A percentile compares a stretch with the other conserved stretches of the same genome.
phyloP scores from a whole-genome alignment of 2,797 vertebrate species.

The Melanotaenia trifasciata region DNA sequence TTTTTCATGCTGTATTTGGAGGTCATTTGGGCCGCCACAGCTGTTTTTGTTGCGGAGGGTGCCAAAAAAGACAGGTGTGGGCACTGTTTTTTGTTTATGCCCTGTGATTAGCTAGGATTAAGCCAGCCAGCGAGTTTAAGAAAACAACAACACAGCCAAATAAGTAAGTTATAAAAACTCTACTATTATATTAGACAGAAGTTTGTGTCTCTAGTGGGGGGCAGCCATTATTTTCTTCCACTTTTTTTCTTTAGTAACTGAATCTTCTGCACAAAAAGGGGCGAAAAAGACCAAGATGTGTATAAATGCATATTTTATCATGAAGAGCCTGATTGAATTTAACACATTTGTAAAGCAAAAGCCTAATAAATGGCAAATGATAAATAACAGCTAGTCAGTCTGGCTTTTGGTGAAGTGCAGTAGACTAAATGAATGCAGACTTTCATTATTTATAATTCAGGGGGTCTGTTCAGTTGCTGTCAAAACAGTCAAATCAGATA shows the following conservation, averaged over 20 bases:
- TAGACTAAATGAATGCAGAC: slow-evolving; percentile 28
- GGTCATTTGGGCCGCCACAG: slow-evolving; percentile 17
- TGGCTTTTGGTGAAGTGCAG: slow-evolving; percentile 17
- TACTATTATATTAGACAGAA: slow-evolving; percentile 11
- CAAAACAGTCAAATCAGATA: slow-evolving; percentile 13
- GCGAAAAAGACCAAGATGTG: slow-evolving; percentile 8
- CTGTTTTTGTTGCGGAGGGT: slow-evolving; percentile 14
- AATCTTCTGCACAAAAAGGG: not conserved
- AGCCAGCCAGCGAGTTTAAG: slow-evolving; percentile 41
- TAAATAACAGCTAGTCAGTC: slow-evolving; percentile 27
- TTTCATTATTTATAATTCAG: slow-evolving; percentile 25
- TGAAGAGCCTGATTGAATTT: not conserved
- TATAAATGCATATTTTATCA: slow-evolving; percentile 35
- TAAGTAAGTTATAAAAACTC: slow-evolving; percentile 11
- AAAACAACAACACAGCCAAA: not conserved
- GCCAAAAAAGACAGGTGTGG: slow-evolving; percentile 55
- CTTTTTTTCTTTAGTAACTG: slow-evolving; percentile 10
- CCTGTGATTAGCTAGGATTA: slow-evolving; percentile 45
- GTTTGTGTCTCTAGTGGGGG: not conserved
- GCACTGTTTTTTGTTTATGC: slow-evolving; percentile 19
- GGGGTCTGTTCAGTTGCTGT: slow-evolving; percentile 4
- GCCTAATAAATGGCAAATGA: slow-evolving; percentile 19
- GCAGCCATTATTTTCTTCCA: not conserved
- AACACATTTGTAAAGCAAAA: slow-evolving; percentile 26
- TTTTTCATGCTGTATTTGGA: slow-evolving; percentile 31